phyloP scores from a whole-genome alignment of 2,797 vertebrate species.

The Sebastes melanostomus region DNA sequence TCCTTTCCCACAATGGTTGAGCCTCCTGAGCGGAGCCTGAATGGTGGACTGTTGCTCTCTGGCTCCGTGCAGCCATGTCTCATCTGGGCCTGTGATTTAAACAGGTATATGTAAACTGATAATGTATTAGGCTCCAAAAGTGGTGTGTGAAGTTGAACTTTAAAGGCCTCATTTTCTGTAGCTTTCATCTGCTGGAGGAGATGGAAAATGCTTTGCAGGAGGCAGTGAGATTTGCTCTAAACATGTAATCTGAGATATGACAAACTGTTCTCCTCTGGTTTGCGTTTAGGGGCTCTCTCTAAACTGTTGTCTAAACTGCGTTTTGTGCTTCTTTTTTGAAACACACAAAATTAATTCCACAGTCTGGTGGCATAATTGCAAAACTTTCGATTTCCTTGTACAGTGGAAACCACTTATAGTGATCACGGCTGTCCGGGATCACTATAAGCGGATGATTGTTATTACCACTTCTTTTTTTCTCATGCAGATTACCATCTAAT shows the following conservation, averaged over 20 bases:
- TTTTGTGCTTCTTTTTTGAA: slow-evolving; percentile 22
- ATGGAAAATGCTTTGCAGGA: slow-evolving; percentile 21
- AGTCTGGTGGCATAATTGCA: slow-evolving; percentile 40
- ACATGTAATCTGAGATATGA: slow-evolving; percentile 49
- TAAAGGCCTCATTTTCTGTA: slow-evolving; percentile 10
- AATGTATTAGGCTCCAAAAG: neutral
- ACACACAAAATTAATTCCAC: slow-evolving; percentile 29
- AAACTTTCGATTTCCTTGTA: slow-evolving; percentile 46
- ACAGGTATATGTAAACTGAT: slow-evolving; percentile 15
- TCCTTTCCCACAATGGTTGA: slow-evolving; percentile 53
- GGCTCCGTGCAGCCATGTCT: neutral
- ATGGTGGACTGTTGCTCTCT: slow-evolving; percentile 16
- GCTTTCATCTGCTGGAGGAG: slow-evolving; percentile 14
- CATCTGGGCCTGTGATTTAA: slow-evolving; percentile 5
- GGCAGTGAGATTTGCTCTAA: slow-evolving; percentile 19
- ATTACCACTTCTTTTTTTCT: too few species aligned
- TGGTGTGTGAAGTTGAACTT: neutral
- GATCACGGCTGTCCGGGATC: too few species aligned
- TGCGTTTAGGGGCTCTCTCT: slow-evolving; percentile 32
- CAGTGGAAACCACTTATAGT: too few species aligned
- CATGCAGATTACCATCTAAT: too few species aligned
- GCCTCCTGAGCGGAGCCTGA: slow-evolving; percentile 8
- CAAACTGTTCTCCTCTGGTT: slow-evolving; percentile 48
- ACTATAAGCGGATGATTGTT: too few species aligned
- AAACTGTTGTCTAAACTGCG: neutral